Base-by-base conservation (phyloP, 2,888 invertebrate species). In the Herminia tarsipennalis region DNA sequence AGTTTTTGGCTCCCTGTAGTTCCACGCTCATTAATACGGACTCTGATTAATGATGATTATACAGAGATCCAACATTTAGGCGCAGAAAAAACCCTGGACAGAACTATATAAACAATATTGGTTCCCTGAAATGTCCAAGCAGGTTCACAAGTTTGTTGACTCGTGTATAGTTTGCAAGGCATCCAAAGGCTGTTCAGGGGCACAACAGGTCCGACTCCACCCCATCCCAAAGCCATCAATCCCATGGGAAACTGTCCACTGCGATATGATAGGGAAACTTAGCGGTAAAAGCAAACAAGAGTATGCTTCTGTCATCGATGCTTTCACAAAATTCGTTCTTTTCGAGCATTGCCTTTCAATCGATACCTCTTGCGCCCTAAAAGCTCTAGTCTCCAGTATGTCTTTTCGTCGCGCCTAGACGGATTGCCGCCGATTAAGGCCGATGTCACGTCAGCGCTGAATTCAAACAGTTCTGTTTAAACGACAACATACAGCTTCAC, bases 231-330 rank as follows among this genome's bases (percentile, higher is more conserved):
- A 47, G 25, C n/a, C 32, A 0, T 1, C 47, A 2, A 25, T 35
- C 0, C 60, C 70, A 0, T 71, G 66, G 67, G 66, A 71, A 12
- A 70, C 70, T 0, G 30, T 73, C 3, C 66, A 70, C 21, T 49
- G 69, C 2, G 69, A 72, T 18, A 10, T 64, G 1, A 59, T 59
- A 0, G 72, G 70, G 0, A 68, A 68, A 17, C 41, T 73, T 0
- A 69, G 66, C 13, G 70, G 65, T 0, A 73, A 70, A 12, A 66
- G 61, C 14, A 61, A 69, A 5, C 20, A 68, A 22, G 65, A 73
- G 22, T 70, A 73, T 20, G 28, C 8, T 0, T 67, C 56, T 0
- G 70, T 69, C 0, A 46, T 62, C 0, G 67, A 70, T 25, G 46
- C 50, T 0, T 71, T 69, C 22, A 68, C 62, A 0, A 68, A 69